Evolutionary conservation across 2,888 invertebrate genomes (phyloP), one percentile per base, ranked within the genome.

Genomic region (Cordilura impudica): DNA sequence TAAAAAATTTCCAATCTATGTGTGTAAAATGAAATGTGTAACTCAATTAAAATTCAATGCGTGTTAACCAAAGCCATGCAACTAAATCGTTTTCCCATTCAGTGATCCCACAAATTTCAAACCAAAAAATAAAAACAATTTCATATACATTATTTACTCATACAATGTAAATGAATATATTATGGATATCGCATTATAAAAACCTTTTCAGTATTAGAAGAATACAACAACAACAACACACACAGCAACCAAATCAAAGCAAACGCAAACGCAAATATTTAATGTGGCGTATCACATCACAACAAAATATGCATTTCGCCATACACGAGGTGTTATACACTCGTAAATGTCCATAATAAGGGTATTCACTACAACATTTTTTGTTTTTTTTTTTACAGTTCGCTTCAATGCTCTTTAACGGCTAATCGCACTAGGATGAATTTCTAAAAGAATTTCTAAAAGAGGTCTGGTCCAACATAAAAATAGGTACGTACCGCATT

Each of bases 261-360:
- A 79, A n/a, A n/a, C n/a, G n/a, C n/a, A n/a, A n/a, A 75, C 21
- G 81, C 72, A 81, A 83, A 81, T 79, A 65, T 79, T 81, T 82
- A 81, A 82, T 82, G 81, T 75, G 80, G 81, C 82, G 77, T 81
- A 81, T 80, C 83, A 73, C 79, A 82, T 81, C 73, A 74, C 78
- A 79, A 26, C 23, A 49, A 47, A 60, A 75, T 47, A 56, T 47
- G 47, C 54, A 51, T 63, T 19, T 51, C 58, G 43, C 47, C 19
- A 43, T 47, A 66, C 69, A 49, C 47, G 58, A 58, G 69, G 58
- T 69, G 53, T 58, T 58, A 39, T 58, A 29, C 19, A 39, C 35
- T n/a, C n/a, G n/a, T n/a, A n/a, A n/a, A n/a, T n/a, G n/a, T n/a
- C 35, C 12, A 39, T 26, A 26, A 26, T 39, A 39, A n/a, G 35